phyloP scores from a whole-genome alignment of 2,888 invertebrate species.

The Scaptomyza polygonia region DNA sequence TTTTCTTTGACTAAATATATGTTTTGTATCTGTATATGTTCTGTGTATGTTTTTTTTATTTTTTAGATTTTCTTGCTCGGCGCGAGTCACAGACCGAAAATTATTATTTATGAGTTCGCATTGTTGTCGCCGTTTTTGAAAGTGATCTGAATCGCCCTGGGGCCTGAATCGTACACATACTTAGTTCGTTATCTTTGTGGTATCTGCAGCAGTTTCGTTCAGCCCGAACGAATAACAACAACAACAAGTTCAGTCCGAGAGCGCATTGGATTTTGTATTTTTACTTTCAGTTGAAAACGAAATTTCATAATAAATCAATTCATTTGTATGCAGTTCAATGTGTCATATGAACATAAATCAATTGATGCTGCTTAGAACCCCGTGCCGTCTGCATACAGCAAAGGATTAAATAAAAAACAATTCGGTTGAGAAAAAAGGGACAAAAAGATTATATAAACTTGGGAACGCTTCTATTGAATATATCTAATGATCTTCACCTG shows the following conservation, averaged over 20 bases:
- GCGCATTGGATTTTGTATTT: slow-evolving; percentile 58
- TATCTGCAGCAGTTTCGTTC: slow-evolving; percentile 20
- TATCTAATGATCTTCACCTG: no score
- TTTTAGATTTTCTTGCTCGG: slow-evolving; percentile 52
- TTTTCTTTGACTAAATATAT: slow-evolving; percentile 18
- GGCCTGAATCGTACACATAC: slow-evolving; percentile 33
- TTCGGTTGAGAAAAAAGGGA: not conserved
- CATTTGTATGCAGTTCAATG: slow-evolving; percentile 67
- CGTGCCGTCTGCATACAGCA: slow-evolving; percentile 42
- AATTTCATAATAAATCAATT: slow-evolving; percentile 71
- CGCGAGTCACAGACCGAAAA: slow-evolving; percentile 52
- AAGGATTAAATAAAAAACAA: slow-evolving; percentile 44
- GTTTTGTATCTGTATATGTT: slow-evolving; percentile 5
- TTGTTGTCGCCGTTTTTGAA: slow-evolving; percentile 72
- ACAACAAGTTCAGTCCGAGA: slow-evolving; percentile 19
- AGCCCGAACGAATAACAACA: slow-evolving; percentile 3
- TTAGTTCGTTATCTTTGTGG: slow-evolving; percentile 37
- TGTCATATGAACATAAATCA: slow-evolving; percentile 64
- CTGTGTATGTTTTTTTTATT: slow-evolving; percentile 4
- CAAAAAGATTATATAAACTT: slow-evolving; percentile 2
- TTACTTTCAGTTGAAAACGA: slow-evolving; percentile 72
- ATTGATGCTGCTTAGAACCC: slow-evolving; percentile 42
- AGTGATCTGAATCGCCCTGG: slow-evolving; percentile 65
- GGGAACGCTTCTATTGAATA: not conserved
- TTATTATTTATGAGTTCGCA: slow-evolving; percentile 80